Evolutionary conservation across 2,888 invertebrate species (phyloP).

Genomic region (Drosophila birchii): DNA sequence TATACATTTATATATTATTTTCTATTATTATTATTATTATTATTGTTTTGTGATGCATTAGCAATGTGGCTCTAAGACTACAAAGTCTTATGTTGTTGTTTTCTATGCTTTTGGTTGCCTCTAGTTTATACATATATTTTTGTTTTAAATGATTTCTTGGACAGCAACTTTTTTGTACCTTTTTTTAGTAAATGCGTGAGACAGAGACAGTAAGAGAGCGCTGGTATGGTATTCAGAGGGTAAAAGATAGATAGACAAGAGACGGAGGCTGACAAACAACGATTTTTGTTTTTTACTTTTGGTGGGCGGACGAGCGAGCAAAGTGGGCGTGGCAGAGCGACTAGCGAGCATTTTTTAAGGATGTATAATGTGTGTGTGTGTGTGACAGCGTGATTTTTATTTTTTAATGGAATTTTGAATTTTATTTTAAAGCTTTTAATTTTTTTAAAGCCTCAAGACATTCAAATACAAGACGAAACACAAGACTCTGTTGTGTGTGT

Average conservation of each 20-base stretch:
- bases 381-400: conserved; percentile 32
- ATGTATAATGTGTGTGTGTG: conserved; percentile 33
- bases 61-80: conserved; percentile 67
- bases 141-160: conserved; percentile 46
- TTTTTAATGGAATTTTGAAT: conserved; percentile 16
- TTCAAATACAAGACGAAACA: conserved; percentile 35
- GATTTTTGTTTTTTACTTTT: conserved; percentile 40
- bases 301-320: conserved; percentile 52
- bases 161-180: conserved; percentile 55
- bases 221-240: conserved; percentile 36
- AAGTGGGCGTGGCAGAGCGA: conserved; percentile 58
- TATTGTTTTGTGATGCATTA: conserved; percentile 68
- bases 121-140: conserved; percentile 12
- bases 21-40: not conserved
- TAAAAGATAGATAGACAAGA: conserved; percentile 39
- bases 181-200: conserved; percentile 61
- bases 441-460: conserved; percentile 2
- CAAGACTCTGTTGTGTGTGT: conserved; percentile 21
- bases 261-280: conserved; percentile 35
- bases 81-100: conserved; percentile 30
- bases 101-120: conserved; percentile 47
- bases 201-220: conserved; percentile 34
- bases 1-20: conserved; percentile 14
- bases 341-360: conserved; percentile 36
- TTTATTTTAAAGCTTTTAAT: conserved; percentile 1